phyloP scores from a whole-genome alignment of 2,888 invertebrate genomes.

The Helobdella robusta region DNA sequence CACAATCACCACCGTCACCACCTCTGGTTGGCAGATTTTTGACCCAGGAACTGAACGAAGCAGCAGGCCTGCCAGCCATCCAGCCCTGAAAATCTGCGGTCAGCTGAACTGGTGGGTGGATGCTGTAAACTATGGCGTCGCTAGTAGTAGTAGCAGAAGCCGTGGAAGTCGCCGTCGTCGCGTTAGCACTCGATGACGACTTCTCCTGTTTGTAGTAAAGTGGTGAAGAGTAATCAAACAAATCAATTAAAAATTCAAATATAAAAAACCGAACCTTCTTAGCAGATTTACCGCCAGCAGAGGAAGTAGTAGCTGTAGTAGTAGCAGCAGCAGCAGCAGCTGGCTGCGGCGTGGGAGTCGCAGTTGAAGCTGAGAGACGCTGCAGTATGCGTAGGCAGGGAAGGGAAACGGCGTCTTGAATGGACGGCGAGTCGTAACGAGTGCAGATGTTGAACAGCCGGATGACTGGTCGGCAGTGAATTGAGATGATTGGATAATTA shows the following conservation, averaged over 20 bases:
- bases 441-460: conserved; percentile 70
- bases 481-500: no score
- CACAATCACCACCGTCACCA: background rate
- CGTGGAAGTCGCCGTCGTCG: background rate
- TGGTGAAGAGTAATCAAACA: conserved; percentile 8
- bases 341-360: conserved; percentile 23
- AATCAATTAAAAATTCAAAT: no score
- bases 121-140: no score
- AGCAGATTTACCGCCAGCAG: no score
- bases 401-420: conserved; percentile 79
- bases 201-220: background rate
- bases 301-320: no score
- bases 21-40: conserved; percentile 55
- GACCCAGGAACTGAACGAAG: conserved; percentile 66
- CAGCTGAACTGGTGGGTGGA: conserved; percentile 51
- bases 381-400: conserved; percentile 81
- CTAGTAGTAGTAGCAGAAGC: no score
- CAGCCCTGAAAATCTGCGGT: conserved; percentile 66
- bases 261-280: no score
- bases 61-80: conserved; percentile 62
- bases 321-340: no score
- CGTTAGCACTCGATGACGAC: background rate
- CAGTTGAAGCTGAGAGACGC: conserved; percentile 53
- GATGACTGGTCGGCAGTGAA: conserved; percentile 64
- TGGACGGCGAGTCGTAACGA: conserved; percentile 60